These are phyloP conservation scores for Shargacucullia verbasci DNA, from an alignment of 2,888 invertebrate genomes.

Conservation along the genomic window DNA sequence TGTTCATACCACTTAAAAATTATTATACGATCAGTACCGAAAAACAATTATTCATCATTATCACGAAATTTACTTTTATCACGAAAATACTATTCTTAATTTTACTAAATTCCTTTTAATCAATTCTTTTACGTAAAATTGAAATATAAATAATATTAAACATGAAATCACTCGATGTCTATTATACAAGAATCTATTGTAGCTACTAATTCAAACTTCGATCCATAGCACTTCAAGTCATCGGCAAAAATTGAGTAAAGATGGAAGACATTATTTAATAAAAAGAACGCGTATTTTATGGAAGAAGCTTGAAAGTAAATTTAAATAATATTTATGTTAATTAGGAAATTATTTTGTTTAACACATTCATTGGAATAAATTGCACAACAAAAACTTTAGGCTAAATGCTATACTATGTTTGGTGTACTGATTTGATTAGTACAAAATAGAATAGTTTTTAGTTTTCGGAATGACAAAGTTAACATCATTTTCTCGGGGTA, in stretches of 20 bases:
- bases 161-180: constrained; percentile 62
- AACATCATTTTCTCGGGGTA: constrained; percentile 62
- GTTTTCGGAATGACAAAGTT: constrained; percentile 73
- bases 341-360: constrained; percentile 36
- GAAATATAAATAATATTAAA: constrained; percentile 58
- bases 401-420: constrained; percentile 60
- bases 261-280: constrained; percentile 77
- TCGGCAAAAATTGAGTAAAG: constrained; percentile 62
- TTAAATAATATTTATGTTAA: constrained; percentile 36
- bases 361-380: constrained; percentile 60
- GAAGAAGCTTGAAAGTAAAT: constrained; percentile 54
- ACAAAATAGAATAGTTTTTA: constrained; percentile 62
- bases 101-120: constrained; percentile 87
- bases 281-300: constrained; percentile 59
- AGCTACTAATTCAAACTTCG: constrained; percentile 59
- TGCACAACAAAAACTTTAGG: constrained; percentile 56
- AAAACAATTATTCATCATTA: constrained; percentile 85
- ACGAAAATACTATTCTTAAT: constrained; percentile 86
- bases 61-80: constrained; percentile 88
- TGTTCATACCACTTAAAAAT: constrained; percentile 87
- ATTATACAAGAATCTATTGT: constrained; percentile 61
- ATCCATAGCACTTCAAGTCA: constrained; percentile 61
- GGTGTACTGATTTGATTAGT: constrained; percentile 53
- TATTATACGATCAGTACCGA: constrained; percentile 86
- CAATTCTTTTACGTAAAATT: constrained; percentile 73